Percentiles rank a stretch among this genome's conserved stretches.
phyloP scores from a whole-genome alignment of 2,113 vertebrate genomes.

The Pelecanus crispus region DNA sequence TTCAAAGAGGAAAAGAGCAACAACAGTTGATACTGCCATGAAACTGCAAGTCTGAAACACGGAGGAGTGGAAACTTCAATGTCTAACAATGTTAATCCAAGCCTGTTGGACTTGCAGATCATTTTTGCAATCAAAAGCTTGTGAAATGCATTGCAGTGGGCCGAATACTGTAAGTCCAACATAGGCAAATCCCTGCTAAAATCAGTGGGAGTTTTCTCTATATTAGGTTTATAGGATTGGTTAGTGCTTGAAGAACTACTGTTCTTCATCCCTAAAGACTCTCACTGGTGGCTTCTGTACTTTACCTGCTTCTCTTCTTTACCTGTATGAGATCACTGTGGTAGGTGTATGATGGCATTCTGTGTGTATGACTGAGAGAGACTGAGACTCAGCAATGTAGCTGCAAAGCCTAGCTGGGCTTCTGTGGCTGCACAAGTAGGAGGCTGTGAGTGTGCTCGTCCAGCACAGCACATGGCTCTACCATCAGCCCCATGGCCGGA shows the following conservation, averaged over 20 bases:
- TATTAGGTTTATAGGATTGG: not conserved
- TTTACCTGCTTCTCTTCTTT: not conserved
- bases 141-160: not conserved
- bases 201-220: not conserved
- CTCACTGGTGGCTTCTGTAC: not conserved
- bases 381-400: not conserved
- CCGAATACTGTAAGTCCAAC: not conserved
- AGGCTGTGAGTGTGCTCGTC: not conserved
- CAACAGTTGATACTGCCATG: not conserved
- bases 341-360: not conserved
- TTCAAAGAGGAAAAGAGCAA: slow-evolving; percentile 9
- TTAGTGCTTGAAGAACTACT: not conserved
- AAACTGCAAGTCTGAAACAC: not conserved
- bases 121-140: not conserved
- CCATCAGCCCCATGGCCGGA: not conserved
- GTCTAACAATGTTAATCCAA: not conserved
- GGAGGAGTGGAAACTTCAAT: not conserved
- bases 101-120: not conserved
- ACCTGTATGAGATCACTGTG: not conserved
- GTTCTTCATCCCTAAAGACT: not conserved
- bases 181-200: not conserved
- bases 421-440: not conserved
- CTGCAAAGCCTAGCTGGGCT: not conserved
- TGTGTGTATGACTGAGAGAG: not conserved
- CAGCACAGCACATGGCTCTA: not conserved